These are phyloP conservation scores for Tenrec ecaudatus DNA, from an alignment of 2,113 vertebrate genomes.

Conservation along the genomic window DNA sequence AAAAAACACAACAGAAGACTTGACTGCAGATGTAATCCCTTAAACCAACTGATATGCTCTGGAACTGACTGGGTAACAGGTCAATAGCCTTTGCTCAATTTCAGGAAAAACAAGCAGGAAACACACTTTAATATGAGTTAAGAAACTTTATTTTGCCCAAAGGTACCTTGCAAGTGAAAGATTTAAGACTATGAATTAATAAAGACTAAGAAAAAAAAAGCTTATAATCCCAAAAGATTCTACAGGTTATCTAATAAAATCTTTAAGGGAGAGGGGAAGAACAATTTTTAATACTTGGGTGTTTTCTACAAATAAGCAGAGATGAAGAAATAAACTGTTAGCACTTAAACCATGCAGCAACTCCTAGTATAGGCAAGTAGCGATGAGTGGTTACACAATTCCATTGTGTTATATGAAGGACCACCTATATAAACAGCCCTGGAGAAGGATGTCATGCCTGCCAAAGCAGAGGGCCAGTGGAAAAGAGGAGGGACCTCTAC, in stretches of 20 bases:
- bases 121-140: neutral
- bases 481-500: too few species aligned
- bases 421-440: too few species aligned
- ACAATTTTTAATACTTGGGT: neutral
- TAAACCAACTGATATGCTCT: constrained; percentile 14
- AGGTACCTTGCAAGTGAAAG: neutral
- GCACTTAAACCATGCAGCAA: neutral
- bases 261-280: neutral
- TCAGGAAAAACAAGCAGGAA: constrained; percentile 20
- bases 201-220: neutral
- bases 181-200: neutral
- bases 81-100: constrained; percentile 30
- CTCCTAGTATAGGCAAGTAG: neutral
- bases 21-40: neutral
- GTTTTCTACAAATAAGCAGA: neutral
- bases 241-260: neutral
- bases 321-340: neutral
- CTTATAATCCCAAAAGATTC: neutral
- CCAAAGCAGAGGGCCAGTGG: too few species aligned
- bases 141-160: neutral
- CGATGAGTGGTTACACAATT: too few species aligned
- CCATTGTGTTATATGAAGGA: too few species aligned
- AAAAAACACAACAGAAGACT: neutral
- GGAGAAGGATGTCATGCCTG: too few species aligned
- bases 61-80: neutral